Conservation (phyloP, 2,888 invertebrate species). For the Erebia palarica region DNA sequence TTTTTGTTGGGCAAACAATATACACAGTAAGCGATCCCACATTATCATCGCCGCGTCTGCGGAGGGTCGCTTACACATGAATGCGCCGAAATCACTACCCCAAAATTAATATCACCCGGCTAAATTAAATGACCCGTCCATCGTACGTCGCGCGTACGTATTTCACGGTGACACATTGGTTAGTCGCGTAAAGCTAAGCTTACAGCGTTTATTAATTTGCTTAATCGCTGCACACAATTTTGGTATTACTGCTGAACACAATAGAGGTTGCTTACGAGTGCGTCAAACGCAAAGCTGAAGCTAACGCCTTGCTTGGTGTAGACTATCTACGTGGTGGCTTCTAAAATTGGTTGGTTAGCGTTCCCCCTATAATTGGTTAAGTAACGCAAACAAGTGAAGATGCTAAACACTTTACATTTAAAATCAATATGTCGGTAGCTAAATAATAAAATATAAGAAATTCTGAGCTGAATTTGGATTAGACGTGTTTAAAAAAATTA, state of each 20-base stretch:
- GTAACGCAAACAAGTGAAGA: slow-evolving; percentile 37
- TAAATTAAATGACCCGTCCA: slow-evolving; percentile 62
- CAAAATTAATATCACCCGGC: slow-evolving; percentile 67
- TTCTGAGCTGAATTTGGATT: not conserved
- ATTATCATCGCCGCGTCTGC: slow-evolving; percentile 59
- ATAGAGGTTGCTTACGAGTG: slow-evolving; percentile 22
- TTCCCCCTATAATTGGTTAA: slow-evolving; percentile 53
- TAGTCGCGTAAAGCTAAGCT: slow-evolving; percentile 17
- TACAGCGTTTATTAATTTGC: slow-evolving; percentile 13
- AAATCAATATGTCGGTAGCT: not conserved
- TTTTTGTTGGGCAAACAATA: slow-evolving; percentile 15
- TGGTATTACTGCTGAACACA: slow-evolving; percentile 19
- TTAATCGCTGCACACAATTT: slow-evolving; percentile 25
- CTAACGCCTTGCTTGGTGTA: slow-evolving; percentile 13
- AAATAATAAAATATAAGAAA: not conserved
- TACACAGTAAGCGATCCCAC: slow-evolving; percentile 54
- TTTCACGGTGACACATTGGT: slow-evolving; percentile 59
- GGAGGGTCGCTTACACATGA: slow-evolving; percentile 56
- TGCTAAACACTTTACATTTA: slow-evolving; percentile 26
- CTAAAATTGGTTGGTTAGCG: slow-evolving; percentile 55
- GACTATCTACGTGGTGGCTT: slow-evolving; percentile 22
- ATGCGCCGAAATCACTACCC: slow-evolving; percentile 64
- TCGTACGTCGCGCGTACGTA: slow-evolving; percentile 52
- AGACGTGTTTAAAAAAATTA: not conserved
- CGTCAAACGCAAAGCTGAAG: slow-evolving; percentile 19